phyloP scores from a whole-genome alignment of 2,113 vertebrate species.

The Larimichthys polyactis region DNA sequence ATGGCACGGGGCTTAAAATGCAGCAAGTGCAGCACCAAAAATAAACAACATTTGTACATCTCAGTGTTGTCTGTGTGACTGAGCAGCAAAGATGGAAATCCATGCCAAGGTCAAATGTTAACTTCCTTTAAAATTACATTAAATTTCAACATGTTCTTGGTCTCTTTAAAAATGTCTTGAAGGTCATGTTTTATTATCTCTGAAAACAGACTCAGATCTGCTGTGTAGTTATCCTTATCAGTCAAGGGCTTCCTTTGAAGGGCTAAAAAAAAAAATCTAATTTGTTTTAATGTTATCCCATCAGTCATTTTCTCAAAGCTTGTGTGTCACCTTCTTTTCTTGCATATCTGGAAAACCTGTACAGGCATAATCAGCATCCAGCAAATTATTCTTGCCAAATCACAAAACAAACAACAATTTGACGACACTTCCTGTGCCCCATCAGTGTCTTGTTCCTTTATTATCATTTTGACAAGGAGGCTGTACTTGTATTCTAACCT shows the following conservation, averaged over 20 bases:
- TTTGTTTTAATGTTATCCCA: slow-evolving; percentile 11
- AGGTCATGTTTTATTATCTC: not conserved
- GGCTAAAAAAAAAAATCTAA: not conserved
- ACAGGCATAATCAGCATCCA: not conserved
- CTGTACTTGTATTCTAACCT: slow-evolving; percentile 36
- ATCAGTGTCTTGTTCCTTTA: not conserved
- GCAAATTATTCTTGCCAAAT: not conserved
- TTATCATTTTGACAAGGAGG: slow-evolving; percentile 2
- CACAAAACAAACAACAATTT: not conserved
- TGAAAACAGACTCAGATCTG: slow-evolving; percentile 9
- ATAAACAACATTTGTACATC: not conserved
- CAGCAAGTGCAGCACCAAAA: not conserved
- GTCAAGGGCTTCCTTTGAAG: slow-evolving; percentile 20
- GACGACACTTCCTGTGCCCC: not conserved
- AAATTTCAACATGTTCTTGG: not conserved
- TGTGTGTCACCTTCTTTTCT: not conserved
- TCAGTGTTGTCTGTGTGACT: not conserved
- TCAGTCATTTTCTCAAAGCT: slow-evolving; percentile 22
- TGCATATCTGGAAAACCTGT: not conserved
- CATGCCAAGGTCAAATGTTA: not conserved
- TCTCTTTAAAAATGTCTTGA: slow-evolving; percentile 7
- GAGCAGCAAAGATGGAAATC: not conserved
- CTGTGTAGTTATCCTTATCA: not conserved
- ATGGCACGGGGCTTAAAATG: not conserved
- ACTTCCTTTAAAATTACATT: not conserved